These are phyloP conservation scores for Pediacus dermestoides DNA, from an alignment of 2,888 invertebrate genomes.

Conservation along the genomic window DNA sequence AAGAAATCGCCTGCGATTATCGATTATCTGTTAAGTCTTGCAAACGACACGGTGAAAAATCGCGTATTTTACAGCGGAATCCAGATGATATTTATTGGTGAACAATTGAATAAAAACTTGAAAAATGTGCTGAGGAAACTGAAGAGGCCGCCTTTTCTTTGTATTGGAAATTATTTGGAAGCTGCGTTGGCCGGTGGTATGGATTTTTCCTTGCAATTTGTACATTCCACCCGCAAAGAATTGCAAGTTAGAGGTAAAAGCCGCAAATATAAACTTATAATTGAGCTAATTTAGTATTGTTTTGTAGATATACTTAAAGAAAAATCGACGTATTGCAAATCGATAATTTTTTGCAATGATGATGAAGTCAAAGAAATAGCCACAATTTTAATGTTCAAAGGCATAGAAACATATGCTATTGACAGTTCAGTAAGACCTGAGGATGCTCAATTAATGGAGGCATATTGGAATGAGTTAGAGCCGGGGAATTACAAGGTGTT, in stretches of 20 bases:
- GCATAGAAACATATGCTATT: conserved; percentile 26
- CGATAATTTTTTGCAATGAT: conserved; percentile 62
- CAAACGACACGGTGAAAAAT: conserved; percentile 50
- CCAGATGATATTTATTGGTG: conserved; percentile 59
- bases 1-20: conserved; percentile 54
- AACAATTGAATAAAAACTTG: conserved; percentile 63
- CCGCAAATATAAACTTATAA: too few relatives aligned
- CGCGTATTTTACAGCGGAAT: conserved; percentile 51
- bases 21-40: conserved; percentile 48
- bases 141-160: conserved; percentile 57
- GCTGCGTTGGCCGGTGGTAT: conserved; percentile 68
- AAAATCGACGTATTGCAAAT: conserved; percentile 51
- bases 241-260: conserved; percentile 51
- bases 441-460: conserved; percentile 27
- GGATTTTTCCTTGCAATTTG: conserved; percentile 49
- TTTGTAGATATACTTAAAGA: conserved; percentile 51
- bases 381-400: conserved; percentile 29
- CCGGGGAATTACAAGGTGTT: conserved; percentile 50
- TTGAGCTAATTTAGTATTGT: conserved; percentile 9
- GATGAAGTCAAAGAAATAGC: conserved; percentile 53
- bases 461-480: conserved; percentile 42
- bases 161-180: conserved; percentile 70
- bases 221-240: conserved; percentile 32
- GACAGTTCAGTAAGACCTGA: conserved; percentile 20
- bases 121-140: conserved; percentile 55